Base-by-base conservation (phyloP, 2,888 invertebrate species). In the Acrocyrtus sp. region DNA sequence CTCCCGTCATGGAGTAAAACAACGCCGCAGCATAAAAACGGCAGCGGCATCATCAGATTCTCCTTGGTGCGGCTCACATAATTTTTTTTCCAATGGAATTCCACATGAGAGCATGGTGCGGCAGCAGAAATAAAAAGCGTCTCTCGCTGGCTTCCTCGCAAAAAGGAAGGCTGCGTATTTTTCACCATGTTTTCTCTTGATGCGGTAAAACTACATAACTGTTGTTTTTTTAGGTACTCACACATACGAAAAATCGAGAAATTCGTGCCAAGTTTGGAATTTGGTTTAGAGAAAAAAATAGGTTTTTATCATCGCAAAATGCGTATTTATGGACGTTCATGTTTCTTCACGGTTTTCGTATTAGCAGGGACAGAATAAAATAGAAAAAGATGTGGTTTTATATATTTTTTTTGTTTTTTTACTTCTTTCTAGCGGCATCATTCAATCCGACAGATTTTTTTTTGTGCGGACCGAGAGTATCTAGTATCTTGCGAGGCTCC, bases 211-310 rank as follows among this genome's bases (percentile, higher is more conserved):
- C 34, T 19, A 61, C 26, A 48, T 50, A 62, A 62, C 62, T 51
- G 51, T 62, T 39, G 15, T 47, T 34, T 34, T n/a, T n/a, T n/a
- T n/a, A n/a, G n/a, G n/a, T n/a, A n/a, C n/a, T n/a, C n/a, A 45
- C 57, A 45, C 47, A 48, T 22, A 5, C 34, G 34, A 47, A 60
- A 50, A 45, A 61, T 21, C 8, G 50, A 39, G 41, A 62, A 62
- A 62, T 62, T 34, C 62, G 47, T 54, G 45, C 63, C 47, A 63
- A 63, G 12, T 53, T 24, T 29, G 63, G 34, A 63, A 53, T 63
- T 45, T 45, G 43, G 62, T 53, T 26, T 63, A 34, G 29, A 12
- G 15, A 34, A 21, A 54, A 53, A 45, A 19, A 15, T 8, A 21
- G 6, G 22, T 45, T 53, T 63, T 34, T 34, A 34, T 34, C 6